These are phyloP conservation scores for Eupsilia transversa DNA, from an alignment of 2,888 invertebrate genomes.

Conservation along the genomic window DNA sequence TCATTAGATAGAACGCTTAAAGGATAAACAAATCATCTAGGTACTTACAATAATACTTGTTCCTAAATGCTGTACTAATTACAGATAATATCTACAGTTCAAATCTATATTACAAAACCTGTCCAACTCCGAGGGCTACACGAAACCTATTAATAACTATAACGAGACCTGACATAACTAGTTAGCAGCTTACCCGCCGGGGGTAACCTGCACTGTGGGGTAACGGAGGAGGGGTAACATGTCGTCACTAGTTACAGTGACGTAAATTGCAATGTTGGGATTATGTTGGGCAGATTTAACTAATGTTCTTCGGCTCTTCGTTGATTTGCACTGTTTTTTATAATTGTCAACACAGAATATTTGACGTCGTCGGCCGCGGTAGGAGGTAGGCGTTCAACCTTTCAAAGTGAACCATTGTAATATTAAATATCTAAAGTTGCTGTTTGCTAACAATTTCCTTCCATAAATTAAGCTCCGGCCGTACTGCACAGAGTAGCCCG, in stretches of 20 bases:
- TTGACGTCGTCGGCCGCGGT: not conserved
- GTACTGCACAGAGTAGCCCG: not conserved
- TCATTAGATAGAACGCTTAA: not conserved
- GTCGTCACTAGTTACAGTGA: constrained; percentile 4
- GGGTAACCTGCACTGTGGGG: not conserved
- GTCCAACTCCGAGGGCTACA: not conserved
- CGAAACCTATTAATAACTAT: constrained; percentile 13
- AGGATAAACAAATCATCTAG: not conserved
- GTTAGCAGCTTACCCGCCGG: constrained; percentile 5
- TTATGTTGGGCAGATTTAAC: not conserved
- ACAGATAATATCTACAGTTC: not conserved
- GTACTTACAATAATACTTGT: too few relatives aligned
- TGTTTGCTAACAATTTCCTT: not conserved
- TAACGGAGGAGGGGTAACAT: not conserved
- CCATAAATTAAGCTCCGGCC: too few relatives aligned
- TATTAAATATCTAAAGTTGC: not conserved
- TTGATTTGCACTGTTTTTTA: not conserved
- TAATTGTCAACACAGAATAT: not conserved
- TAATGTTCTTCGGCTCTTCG: not conserved
- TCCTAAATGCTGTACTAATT: not conserved
- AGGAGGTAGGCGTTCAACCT: not conserved
- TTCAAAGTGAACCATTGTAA: not conserved
- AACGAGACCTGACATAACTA: constrained; percentile 24
- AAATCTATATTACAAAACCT: too few relatives aligned
- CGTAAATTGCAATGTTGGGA: not conserved